Evolutionary conservation across 2,113 vertebrate species (phyloP).

Genomic region (Dermatemys mawii): DNA sequence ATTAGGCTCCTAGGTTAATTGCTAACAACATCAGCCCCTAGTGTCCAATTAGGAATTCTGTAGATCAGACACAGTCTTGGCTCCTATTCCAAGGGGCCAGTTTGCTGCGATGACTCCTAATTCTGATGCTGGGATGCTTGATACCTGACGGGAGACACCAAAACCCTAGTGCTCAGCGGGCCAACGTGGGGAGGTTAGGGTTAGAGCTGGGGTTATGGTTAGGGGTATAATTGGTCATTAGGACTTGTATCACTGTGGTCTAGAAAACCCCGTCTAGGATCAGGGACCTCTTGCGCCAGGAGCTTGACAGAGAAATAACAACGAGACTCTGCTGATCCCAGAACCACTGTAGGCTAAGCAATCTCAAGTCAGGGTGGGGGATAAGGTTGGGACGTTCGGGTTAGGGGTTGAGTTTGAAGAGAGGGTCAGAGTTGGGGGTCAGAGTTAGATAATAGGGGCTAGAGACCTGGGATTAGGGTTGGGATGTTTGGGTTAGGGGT

Average conservation of each 20-base stretch:
- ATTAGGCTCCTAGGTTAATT: neutral
- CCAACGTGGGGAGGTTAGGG: neutral
- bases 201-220: neutral
- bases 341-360: neutral
- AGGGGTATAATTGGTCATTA: neutral
- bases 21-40: neutral
- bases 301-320: neutral
- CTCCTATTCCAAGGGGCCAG: neutral
- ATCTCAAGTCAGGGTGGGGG: neutral
- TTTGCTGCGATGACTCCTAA: neutral
- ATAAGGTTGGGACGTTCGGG: neutral
- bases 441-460: no score
- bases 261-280: neutral
- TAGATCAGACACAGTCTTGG: neutral
- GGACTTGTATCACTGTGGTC: neutral
- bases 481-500: no score
- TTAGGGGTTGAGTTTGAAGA: no score
- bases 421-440: no score
- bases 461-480: no score
- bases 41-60: neutral
- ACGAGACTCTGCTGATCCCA: neutral
- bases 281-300: neutral
- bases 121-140: neutral
- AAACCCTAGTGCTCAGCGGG: neutral
- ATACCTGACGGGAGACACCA: rapidly evolving